phyloP scores from a whole-genome alignment of 2,888 invertebrate species.

The Drepana falcataria region DNA sequence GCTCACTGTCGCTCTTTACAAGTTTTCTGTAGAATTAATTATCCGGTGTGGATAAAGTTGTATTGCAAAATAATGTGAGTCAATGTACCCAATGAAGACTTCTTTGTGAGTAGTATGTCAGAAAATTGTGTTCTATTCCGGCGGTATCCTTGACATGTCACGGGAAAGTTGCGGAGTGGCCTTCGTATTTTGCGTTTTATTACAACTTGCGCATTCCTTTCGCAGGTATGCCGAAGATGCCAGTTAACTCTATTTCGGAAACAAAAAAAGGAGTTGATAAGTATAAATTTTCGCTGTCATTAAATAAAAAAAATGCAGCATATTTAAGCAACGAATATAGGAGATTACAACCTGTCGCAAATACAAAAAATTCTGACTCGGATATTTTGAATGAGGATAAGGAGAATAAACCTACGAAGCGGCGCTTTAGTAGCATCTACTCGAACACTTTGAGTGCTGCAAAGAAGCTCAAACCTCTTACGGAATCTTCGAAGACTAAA shows the following conservation, averaged over 20 bases:
- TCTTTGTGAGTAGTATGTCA: conserved; percentile 53
- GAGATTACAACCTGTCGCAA: conserved; percentile 32
- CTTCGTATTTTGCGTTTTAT: conserved; percentile 29
- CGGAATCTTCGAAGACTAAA: conserved; percentile 43
- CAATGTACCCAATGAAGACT: conserved; percentile 55
- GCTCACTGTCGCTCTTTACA: conserved; percentile 51
- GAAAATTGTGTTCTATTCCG: conserved; percentile 20
- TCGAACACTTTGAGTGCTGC: conserved; percentile 61
- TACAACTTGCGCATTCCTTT: conserved; percentile 21
- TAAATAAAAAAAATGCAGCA: conserved; percentile 66
- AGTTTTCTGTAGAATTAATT: conserved; percentile 45
- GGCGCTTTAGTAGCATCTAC: conserved; percentile 54
- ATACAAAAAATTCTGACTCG: conserved; percentile 35
- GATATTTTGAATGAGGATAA: conserved; percentile 45
- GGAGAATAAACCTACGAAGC: conserved; percentile 64
- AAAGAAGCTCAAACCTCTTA: conserved; percentile 61
- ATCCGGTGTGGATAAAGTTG: conserved; percentile 40
- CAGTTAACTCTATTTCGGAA: conserved; percentile 68
- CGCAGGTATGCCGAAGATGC: conserved; percentile 77
- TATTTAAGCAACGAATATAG: conserved; percentile 54
- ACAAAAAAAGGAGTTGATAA: conserved; percentile 66
- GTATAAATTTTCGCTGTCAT: conserved; percentile 62
- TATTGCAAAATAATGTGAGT: conserved; percentile 71
- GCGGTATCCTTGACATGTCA: conserved; percentile 61
- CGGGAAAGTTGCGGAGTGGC: conserved; percentile 49